Evolutionary conservation across 2,113 vertebrate genomes (phyloP), one percentile per base, ranked within the genome.

Genomic region (Balaenoptera acutorostrata): DNA sequence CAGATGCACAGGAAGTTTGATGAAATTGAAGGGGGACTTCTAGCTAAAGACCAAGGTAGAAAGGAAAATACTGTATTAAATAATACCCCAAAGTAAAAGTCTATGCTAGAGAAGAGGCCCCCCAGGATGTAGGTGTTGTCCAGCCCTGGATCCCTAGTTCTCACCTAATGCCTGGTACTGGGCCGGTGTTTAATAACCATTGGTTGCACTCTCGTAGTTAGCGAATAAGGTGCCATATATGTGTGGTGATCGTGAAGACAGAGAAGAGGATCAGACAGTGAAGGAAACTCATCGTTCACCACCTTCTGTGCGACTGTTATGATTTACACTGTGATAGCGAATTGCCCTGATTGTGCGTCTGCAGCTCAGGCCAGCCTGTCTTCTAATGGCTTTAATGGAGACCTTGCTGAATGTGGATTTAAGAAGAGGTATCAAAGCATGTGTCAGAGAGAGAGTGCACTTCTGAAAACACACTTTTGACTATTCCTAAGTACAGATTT

Each of bases 381-480:
- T 85, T 80, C 84, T 88, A 6, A 68, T 33, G 31, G 46, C 57
- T 59, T 75, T 64, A 55, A 31, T 18, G 4, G 46, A 52, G 57
- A 83, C 18, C 29, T 75, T 66, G 85, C 82, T 49, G 44, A 41
- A 86, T 21, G 9, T 23, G 10, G 83, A 20, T 29, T 69, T 66
- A 18, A 66, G 82, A 1, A 8, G 27, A 46, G n/a, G 81, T 82
- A 81, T 61, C 17, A 21, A 83, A 75, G 57, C 15, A 4, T n/a
- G n/a, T 59, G 15, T 59, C 49, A 33, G 49, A 66, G 31, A 33
- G 11, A 72, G 52, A 49, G 12, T 5, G 2, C 46, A 36, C 64
- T 80, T 83, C 63, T 74, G 13, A 71, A 96, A 87, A 86, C 17
- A 72, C 21, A 3, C 18, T 36, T 96, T n/a, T 64, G 59, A 21